Evolutionary conservation across 2,888 invertebrate species (phyloP).

Genomic region (Neoscelio sp.): DNA sequence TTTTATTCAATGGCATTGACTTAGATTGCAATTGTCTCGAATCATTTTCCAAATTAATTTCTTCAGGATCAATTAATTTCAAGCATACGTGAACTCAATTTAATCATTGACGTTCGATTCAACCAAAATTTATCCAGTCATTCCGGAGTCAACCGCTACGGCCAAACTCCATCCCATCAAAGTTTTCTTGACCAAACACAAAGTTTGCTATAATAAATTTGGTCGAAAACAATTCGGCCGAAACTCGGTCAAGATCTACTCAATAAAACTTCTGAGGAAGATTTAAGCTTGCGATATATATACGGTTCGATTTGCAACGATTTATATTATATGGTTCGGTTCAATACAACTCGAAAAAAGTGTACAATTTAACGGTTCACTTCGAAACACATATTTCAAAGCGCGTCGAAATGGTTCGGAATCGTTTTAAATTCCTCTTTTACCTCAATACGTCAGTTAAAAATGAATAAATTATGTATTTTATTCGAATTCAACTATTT

Average conservation of each 20-base stretch:
- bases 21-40: no score
- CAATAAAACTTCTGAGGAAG: slow-evolving; percentile 49
- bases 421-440: slow-evolving; percentile 30
- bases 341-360: slow-evolving; percentile 34
- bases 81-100: no score
- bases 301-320: slow-evolving; percentile 21
- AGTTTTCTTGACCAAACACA: slow-evolving; percentile 37
- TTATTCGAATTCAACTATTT: no score
- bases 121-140: slow-evolving; percentile 9
- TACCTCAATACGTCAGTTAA: slow-evolving; percentile 15
- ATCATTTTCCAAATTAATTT: no score
- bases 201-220: slow-evolving; percentile 46
- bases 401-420: slow-evolving; percentile 8
- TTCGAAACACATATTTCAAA: slow-evolving; percentile 53
- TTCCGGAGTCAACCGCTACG: slow-evolving; percentile 18
- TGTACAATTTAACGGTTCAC: slow-evolving; percentile 53
- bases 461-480: slow-evolving; percentile 8
- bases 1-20: no score
- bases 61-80: no score
- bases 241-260: slow-evolving; percentile 47
- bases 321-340: slow-evolving; percentile 42
- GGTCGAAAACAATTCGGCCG: slow-evolving; percentile 26
- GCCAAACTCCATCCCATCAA: slow-evolving; percentile 27
- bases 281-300: slow-evolving; percentile 46
- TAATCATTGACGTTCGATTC: no score